Evolutionary conservation across 2,888 invertebrate species (phyloP).

Genomic region (Aphelenchoides bicaudatus): DNA sequence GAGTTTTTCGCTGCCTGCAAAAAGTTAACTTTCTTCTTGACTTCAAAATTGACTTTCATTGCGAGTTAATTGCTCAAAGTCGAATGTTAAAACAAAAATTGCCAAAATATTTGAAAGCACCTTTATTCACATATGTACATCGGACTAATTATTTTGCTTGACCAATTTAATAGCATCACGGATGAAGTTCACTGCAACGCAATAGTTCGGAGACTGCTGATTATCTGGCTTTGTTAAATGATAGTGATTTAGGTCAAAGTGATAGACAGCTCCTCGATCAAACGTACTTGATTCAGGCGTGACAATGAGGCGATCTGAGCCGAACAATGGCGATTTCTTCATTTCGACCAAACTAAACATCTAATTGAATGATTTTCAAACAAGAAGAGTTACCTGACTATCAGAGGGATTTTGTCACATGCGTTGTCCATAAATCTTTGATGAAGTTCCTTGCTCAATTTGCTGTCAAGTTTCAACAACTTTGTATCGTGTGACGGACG

Average conservation of each 20-base stretch:
- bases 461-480: constrained; percentile 42
- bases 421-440: constrained; percentile 40
- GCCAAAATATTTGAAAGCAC: no score
- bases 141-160: no score
- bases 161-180: constrained; percentile 29
- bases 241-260: constrained; percentile 39
- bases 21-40: no score
- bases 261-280: constrained; percentile 41
- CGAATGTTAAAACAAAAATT: no score
- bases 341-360: constrained; percentile 49
- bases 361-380: no score
- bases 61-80: no score
- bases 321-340: constrained; percentile 43
- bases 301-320: constrained; percentile 42
- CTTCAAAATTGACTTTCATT: no score
- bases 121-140: no score
- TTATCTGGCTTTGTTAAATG: constrained; percentile 51
- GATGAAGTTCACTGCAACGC: constrained; percentile 49
- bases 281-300: constrained; percentile 51
- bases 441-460: constrained; percentile 46
- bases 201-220: constrained; percentile 43
- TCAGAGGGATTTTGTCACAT: no score
- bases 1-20: no score
- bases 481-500: constrained; percentile 48
- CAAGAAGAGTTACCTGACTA: no score